Evolutionary conservation across 64 coral and sea anemone species (phyloP), one percentile per base, ranked within the genome.

Genomic region (Stichodactyla mertensii): DNA sequence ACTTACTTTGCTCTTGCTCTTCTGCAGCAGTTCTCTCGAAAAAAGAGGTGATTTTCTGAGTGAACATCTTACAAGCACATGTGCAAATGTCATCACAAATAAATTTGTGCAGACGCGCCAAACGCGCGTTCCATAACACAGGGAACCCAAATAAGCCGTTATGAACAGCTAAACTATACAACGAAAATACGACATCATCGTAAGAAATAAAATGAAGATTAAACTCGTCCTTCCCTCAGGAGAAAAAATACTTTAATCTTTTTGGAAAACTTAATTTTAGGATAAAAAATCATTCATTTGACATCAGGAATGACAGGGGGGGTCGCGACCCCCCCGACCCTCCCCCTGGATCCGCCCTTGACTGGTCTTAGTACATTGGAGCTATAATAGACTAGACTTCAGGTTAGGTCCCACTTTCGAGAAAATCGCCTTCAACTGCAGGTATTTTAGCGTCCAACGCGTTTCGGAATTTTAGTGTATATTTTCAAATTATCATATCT

Each of bases 201-300:
- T 14, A 77, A 77, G 71, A 77, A 77, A 77, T 77, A 10, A 77
- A 77, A 77, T 77, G 31, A 77, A 77, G 71, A 77, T 77, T 77
- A 45, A 77, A 10, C 1, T 19, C 7, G 71, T 77, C 71, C 71
- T 77, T 77, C 7, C 18, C 31, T 77, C 71, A 14, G 71, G 4
- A 77, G 36, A 77, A 77, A 77, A 77, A 6, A 77, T 77, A 77
- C 56, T 58, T 58, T 58, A 4, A 58, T 58, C 2, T 58, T 58
- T 58, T 45, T 45, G 36, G 36, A 45, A 45, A 45, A 45, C 36
- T 45, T 45, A 45, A 45, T 45, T 45, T 45, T 58, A 11, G 56
- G 56, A 58, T 45, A 24, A 26, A 26, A 26, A 26, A 77, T 77
- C 31, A 26, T 22, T 26, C 28, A 31, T 26, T 77, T 77, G 4